Conservation (phyloP, 2,888 invertebrate genomes). For the Lasiommata megera region DNA sequence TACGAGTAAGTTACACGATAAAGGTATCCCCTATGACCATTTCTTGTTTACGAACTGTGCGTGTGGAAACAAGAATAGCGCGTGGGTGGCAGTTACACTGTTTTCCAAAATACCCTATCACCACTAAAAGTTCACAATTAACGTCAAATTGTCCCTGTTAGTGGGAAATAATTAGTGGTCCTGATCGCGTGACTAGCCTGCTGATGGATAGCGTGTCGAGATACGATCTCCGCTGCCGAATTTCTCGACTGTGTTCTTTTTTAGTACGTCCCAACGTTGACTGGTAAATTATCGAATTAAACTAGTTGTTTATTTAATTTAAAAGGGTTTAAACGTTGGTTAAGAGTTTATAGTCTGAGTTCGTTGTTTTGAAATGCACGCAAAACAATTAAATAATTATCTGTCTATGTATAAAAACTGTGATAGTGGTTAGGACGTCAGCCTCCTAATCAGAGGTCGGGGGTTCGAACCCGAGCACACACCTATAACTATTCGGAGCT, state of each 20-base stretch:
- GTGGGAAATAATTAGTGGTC: constrained; percentile 60
- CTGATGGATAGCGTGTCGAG: constrained; percentile 73
- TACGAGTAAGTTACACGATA: too few species aligned
- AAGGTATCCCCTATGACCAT: too few species aligned
- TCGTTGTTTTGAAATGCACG: neutral
- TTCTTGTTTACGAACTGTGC: neutral
- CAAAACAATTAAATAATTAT: too few species aligned
- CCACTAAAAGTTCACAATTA: constrained; percentile 48
- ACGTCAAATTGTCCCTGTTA: constrained; percentile 60
- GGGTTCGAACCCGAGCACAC: too few species aligned
- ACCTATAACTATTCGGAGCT: too few species aligned
- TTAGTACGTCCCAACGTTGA: constrained; percentile 48
- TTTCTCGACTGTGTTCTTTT: constrained; percentile 68
- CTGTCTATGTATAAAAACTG: too few species aligned
- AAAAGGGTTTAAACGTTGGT: neutral
- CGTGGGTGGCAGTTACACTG: constrained; percentile 1
- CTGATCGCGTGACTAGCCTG: constrained; percentile 62
- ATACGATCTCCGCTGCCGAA: constrained; percentile 72
- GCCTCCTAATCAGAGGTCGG: too few species aligned
- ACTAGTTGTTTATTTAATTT: constrained; percentile 74
- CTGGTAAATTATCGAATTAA: constrained; percentile 75
- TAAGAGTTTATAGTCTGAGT: neutral
- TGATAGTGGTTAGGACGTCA: too few species aligned
- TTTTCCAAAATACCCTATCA: constrained; percentile 28
- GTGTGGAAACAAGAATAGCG: neutral